Evolutionary conservation across 2,888 invertebrate genomes (phyloP), one percentile per base, ranked within the genome.

Genomic region (Lysandra coridon): DNA sequence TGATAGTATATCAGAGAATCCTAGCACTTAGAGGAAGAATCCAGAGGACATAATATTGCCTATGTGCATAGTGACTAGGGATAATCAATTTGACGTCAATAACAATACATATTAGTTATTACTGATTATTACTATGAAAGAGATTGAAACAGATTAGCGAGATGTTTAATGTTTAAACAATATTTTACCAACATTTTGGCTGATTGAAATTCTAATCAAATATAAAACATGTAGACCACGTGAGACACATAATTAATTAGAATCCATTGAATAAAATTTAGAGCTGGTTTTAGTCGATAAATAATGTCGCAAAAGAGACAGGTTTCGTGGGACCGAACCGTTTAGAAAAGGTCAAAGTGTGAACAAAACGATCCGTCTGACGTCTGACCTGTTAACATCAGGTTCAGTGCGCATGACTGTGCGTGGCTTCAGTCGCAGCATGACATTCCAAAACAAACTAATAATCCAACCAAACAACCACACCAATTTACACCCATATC

Each of bases 231-330:
- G 37, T 69, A 69, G 69, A 69, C 33, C 33, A 37, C 69, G 33
- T 69, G 1, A 37, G 5, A 69, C 69, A 69, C 14, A 14, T 69
- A 69, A 69, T 69, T 69, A 37, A 69, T 69, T 33, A 33, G 33
- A 69, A 17, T 17, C 69, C 69, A 33, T 69, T 69, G 4, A 33
- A 33, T 69, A 33, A 33, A 69, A 37, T 69, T 33, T 69, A 17
- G 33, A 69, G 69, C 69, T 0, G 69, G 69, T 69, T 69, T 30
- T 69, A 69, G 1, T 69, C 33, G 69, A 69, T 69, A 69, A 33
- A 17, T 33, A 69, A 69, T 69, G 69, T 37, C 69, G 69, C 69
- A 37, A 14, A 69, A 69, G 33, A 14, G 14, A 69, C 69, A 69
- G 69, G 69, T 69, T 69, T 37, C 69, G 69, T 69, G 69, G 33